Base-by-base conservation (phyloP, 1,140 invertebrate species). In the Proales similis region DNA sequence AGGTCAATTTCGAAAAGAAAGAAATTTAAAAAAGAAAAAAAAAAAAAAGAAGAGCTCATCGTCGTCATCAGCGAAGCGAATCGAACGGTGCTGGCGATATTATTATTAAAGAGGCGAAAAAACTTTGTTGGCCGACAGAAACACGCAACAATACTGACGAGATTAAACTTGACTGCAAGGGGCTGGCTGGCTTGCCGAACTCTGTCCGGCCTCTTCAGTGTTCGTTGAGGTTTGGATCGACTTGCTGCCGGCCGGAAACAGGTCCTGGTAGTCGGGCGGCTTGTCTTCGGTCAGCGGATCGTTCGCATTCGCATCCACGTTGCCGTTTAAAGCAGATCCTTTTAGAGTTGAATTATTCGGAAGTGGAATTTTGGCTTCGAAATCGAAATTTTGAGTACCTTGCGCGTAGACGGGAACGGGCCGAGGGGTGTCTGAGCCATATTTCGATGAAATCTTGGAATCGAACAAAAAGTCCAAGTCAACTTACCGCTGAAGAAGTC, bases 281-380 rank as follows among this genome's bases (percentile, higher is more conserved):
- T 53, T 53, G 24, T 53, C 49, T 53, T 53, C 49, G 5, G 42
- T 53, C 17, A 53, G 33, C 24, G 32, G 49, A 27, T 39, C 42
- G 11, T 12, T 53, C 4, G 49, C 29, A 14, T 20, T 12, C 2
- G 38, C 42, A 12, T 53, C 49, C n/a, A 53, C 4, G 42, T 53
- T 53, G 11, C 32, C 9, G 17, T 53, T n/a, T n/a, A n/a, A 53
- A 0, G 42, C 19, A 2, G 29, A 24, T 17, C 30, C 19, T 27
- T 38, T 53, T 38, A 33, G 30, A 17, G 38, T 27, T 53, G 3
- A 38, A 17, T n/a, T n/a, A 48, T 29, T n/a, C n/a, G n/a, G 12
- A n/a, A 20, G 0, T 29, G 14, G 32, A 22, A 4, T 48, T 14
- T n/a, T 20, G n/a, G 32, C 27, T 48, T 24, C 17, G 27, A 48